These are phyloP conservation scores for Oreochromis niloticus DNA, from an alignment of 2,113 vertebrate species.

Conservation along the genomic window DNA sequence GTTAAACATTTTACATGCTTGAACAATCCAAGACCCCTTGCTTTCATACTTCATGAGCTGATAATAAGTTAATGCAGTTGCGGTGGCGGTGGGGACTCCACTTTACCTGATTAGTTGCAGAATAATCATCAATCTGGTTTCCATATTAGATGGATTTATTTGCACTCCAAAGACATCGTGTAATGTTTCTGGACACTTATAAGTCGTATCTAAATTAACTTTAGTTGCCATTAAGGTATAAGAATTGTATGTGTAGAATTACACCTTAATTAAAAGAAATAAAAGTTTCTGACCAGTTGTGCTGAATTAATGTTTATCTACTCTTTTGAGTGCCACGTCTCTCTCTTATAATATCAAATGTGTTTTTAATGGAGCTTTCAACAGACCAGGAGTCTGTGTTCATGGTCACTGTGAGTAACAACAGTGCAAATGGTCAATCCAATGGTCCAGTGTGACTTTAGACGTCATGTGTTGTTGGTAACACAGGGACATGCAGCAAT, in stretches of 20 bases:
- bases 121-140: neutral
- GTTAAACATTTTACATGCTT: neutral
- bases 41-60: neutral
- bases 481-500: neutral
- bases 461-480: neutral
- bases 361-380: neutral
- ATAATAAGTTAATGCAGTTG: neutral
- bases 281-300: neutral
- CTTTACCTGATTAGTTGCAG: accelerated
- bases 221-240: neutral
- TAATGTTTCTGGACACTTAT: neutral
- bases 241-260: neutral
- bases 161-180: accelerated
- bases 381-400: neutral
- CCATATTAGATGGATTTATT: neutral
- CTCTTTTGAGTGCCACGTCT: neutral
- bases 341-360: neutral
- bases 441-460: neutral
- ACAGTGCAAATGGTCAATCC: neutral
- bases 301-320: accelerated
- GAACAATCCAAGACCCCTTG: neutral
- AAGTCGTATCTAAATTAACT: accelerated
- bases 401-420: neutral
- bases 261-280: neutral
- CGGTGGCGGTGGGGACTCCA: accelerated